Conservation (phyloP, 1,140 invertebrate genomes). For the Platorchestia sp. region DNA sequence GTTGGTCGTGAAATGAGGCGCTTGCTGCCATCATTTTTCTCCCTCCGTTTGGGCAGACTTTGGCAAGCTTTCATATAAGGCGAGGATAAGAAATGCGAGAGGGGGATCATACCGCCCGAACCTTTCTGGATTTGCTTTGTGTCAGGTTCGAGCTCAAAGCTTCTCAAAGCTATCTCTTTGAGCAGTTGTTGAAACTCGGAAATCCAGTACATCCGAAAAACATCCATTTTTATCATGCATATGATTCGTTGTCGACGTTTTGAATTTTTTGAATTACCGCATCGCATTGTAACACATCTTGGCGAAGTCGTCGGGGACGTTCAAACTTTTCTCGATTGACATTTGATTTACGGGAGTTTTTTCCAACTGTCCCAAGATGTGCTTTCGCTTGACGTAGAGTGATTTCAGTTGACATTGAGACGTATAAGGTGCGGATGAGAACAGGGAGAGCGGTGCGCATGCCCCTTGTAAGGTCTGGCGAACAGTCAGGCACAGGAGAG, state of each 20-base stretch:
- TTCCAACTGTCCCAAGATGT: not conserved
- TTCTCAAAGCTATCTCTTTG: no score
- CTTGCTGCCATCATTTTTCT: not conserved
- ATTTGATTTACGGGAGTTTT: no score
- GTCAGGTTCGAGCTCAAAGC: not conserved
- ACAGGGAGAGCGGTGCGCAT: not conserved
- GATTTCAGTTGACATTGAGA: not conserved
- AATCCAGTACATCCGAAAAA: no score
- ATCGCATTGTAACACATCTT: no score
- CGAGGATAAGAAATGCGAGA: not conserved
- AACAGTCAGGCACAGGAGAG: not conserved
- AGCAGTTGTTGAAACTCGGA: no score
- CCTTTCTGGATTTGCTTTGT: not conserved
- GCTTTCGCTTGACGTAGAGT: not conserved
- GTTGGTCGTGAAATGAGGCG: not conserved
- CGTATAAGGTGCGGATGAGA: not conserved
- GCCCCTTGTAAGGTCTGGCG: not conserved
- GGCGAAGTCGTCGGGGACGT: no score
- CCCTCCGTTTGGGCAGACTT: not conserved
- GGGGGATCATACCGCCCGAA: not conserved
- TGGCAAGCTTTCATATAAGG: constrained; percentile 10
- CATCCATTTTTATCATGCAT: no score
- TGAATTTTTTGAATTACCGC: no score
- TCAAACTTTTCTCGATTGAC: no score
- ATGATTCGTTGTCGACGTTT: no score